Percentiles rank a stretch among this genome's conserved stretches.
These are phyloP conservation scores for Eupeodes latifasciatus DNA, from an alignment of 2,888 invertebrate genomes.

Conservation along the genomic window DNA sequence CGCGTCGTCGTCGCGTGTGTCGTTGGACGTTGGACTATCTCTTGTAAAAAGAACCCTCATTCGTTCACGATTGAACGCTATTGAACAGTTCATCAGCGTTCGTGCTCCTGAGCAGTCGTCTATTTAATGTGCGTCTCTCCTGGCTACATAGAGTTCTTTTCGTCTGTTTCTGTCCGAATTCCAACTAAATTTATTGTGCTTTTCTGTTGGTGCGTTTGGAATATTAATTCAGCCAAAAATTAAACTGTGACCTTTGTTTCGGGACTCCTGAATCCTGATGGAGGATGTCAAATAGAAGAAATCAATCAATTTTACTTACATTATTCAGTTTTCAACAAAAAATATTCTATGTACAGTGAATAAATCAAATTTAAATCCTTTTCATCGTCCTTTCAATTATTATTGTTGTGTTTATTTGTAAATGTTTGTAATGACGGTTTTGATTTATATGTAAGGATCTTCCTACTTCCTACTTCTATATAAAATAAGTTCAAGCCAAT, in stretches of 20 bases:
- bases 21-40: neutral
- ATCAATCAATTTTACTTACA: neutral
- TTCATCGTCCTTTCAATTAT: neutral
- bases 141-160: neutral
- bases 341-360: neutral
- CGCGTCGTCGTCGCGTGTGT: no score
- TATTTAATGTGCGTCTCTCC: slow-evolving; percentile 9
- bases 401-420: slow-evolving; percentile 4
- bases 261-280: neutral
- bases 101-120: slow-evolving; percentile 62
- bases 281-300: neutral
- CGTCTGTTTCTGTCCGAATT: slow-evolving; percentile 1
- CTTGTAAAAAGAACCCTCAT: slow-evolving; percentile 54
- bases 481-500: neutral
- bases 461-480: no score
- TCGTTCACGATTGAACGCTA: slow-evolving; percentile 57
- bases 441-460: slow-evolving; percentile 4
- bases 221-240: slow-evolving; percentile 35
- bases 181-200: neutral
- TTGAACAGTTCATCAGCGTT: slow-evolving; percentile 68
- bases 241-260: neutral
- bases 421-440: slow-evolving; percentile 2
- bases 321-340: neutral
- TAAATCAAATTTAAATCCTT: neutral
- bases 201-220: slow-evolving; percentile 36